A percentile compares a stretch with the other conserved stretches of the same genome.
These are phyloP conservation scores for Nanorana parkeri DNA, from an alignment of 2,113 vertebrate genomes.

Conservation along the genomic window DNA sequence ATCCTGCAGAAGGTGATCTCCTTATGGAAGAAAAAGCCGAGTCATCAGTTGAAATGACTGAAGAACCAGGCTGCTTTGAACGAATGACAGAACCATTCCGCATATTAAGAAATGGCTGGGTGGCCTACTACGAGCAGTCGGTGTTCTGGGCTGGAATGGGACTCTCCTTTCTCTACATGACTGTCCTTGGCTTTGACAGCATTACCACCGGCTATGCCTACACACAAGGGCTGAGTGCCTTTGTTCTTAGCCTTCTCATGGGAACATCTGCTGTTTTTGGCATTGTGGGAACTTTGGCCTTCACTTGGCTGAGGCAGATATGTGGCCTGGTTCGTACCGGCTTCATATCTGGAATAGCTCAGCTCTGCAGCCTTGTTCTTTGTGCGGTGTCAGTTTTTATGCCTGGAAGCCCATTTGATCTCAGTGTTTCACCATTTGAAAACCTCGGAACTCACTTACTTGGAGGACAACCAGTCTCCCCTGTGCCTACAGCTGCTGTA, in stretches of 20 bases:
- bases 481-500: constrained; percentile 62
- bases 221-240: constrained; percentile 93
- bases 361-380: constrained; percentile 85
- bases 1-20: constrained; percentile 80
- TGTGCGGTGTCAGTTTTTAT: constrained; percentile 89
- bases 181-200: constrained; percentile 95
- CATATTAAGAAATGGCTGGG: constrained; percentile 89
- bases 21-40: constrained; percentile 80
- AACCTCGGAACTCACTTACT: constrained; percentile 83
- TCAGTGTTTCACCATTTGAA: constrained; percentile 90
- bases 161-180: constrained; percentile 96
- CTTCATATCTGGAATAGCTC: constrained; percentile 86
- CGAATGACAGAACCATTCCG: constrained; percentile 84
- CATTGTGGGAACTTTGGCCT: constrained; percentile 92
- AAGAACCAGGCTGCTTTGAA: constrained; percentile 71
- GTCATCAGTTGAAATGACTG: constrained; percentile 60
- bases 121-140: constrained; percentile 93
- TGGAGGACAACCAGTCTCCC: constrained; percentile 68
- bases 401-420: constrained; percentile 92
- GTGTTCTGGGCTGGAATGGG: constrained; percentile 95
- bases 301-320: constrained; percentile 88
- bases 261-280: constrained; percentile 91
- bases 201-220: constrained; percentile 97
- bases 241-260: constrained; percentile 92
- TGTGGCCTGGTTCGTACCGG: constrained; percentile 91